These are phyloP conservation scores for Glandiceps talaboti DNA, from an alignment of 53 echinoderm and acorn worm species.

Conservation along the genomic window DNA sequence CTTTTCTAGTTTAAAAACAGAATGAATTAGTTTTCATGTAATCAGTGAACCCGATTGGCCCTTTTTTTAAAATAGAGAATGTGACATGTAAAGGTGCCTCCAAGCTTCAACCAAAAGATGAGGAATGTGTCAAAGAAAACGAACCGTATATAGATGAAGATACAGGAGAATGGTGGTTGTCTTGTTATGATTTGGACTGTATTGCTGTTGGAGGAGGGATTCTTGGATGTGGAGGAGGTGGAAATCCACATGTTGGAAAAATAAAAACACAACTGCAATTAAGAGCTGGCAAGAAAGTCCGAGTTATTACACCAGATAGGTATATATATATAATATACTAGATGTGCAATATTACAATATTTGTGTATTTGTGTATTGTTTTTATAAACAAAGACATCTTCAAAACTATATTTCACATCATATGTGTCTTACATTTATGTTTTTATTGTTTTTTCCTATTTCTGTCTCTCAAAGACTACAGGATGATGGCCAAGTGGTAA, in stretches of 20 bases:
- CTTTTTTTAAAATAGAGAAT: no score
- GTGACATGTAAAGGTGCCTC: no score
- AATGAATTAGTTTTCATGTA: no score
- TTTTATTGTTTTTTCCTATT: no score
- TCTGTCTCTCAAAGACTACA: no score
- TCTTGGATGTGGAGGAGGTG: conserved; percentile 86
- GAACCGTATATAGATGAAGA: conserved; percentile 33
- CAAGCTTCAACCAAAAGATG: no score
- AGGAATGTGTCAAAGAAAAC: neutral
- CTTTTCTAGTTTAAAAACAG: no score
- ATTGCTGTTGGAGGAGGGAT: conserved; percentile 81
- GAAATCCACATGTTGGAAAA: conserved; percentile 57
- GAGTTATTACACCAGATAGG: conserved; percentile 74
- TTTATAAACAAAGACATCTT: no score
- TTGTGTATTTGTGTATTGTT: neutral
- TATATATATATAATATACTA: conserved; percentile 8
- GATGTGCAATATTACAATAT: no score
- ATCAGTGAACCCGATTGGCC: no score
- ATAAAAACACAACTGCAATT: conserved; percentile 38
- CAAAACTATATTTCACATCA: no score
- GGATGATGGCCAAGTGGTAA: conserved; percentile 31
- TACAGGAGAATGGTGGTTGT: conserved; percentile 75
- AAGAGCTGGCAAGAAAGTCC: conserved; percentile 54
- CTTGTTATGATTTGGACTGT: conserved; percentile 61
- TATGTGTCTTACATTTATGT: no score